A percentile compares a stretch with the other conserved stretches of the same genome.
These are phyloP conservation scores for Hemichromis elongatus DNA, from an alignment of 2,113 vertebrate genomes.

Conservation along the genomic window DNA sequence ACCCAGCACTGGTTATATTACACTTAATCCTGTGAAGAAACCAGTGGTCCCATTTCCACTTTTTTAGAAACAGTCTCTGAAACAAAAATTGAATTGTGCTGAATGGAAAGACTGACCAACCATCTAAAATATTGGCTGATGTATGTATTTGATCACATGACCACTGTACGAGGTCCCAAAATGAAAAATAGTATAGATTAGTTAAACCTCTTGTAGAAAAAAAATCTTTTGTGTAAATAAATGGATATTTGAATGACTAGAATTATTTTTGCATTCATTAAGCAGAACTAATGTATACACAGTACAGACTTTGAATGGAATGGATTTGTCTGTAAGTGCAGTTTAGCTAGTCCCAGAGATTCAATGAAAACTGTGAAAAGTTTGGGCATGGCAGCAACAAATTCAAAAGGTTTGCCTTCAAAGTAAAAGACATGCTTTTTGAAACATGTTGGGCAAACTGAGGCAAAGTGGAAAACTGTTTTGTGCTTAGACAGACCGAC, in stretches of 20 bases:
- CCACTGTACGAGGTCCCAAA: accelerated
- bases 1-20: neutral
- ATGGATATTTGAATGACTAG: neutral
- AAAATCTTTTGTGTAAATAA: neutral
- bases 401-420: neutral
- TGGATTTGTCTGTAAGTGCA: neutral
- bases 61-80: neutral
- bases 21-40: neutral
- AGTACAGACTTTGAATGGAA: neutral
- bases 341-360: neutral
- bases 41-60: neutral
- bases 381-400: neutral
- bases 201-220: neutral
- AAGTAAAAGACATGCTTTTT: neutral
- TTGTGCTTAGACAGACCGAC: neutral
- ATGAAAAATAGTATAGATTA: neutral
- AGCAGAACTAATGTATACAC: neutral
- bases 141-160: neutral
- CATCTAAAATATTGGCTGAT: neutral
- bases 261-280: neutral
- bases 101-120: neutral
- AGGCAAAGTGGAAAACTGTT: neutral
- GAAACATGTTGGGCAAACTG: neutral
- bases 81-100: neutral
- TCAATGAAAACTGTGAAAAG: neutral